Evolutionary conservation across 1,140 invertebrate genomes (phyloP).

Genomic region (Sitobion miscanthi): DNA sequence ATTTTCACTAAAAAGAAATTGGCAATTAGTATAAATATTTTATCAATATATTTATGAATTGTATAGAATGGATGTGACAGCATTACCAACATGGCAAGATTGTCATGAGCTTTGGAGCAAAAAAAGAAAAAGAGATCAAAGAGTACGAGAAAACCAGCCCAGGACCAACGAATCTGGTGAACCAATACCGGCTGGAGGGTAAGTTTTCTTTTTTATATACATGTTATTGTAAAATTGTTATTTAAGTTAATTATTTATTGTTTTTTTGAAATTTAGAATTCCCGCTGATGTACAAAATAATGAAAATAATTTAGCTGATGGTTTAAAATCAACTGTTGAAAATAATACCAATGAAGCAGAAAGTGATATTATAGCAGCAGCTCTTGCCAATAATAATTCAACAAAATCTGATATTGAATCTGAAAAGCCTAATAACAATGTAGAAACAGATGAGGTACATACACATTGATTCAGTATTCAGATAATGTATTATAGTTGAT

Average conservation of each 20-base stretch:
- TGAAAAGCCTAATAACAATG: constrained; percentile 10
- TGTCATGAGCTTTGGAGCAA: constrained; percentile 99
- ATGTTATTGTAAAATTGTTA: background rate
- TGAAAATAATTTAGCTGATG: background rate
- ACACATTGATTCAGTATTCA: background rate
- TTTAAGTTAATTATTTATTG: background rate
- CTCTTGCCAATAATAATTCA: background rate
- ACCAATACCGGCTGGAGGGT: background rate
- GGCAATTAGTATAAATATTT: background rate
- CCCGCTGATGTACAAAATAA: background rate
- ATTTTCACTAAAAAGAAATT: background rate
- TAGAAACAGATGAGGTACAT: constrained; percentile 34
- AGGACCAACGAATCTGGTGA: constrained; percentile 32
- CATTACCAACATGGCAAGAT: constrained; percentile 94
- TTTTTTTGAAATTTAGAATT: background rate
- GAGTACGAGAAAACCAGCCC: constrained; percentile 14
- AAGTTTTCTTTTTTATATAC: background rate
- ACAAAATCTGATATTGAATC: background rate
- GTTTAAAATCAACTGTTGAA: background rate
- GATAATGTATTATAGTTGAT: background rate
- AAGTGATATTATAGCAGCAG: background rate
- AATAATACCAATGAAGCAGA: constrained; percentile 14
- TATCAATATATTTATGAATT: background rate
- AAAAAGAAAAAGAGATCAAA: constrained; percentile 71
- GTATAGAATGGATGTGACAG: constrained; percentile 79